Conservation (phyloP, 2,113 vertebrate genomes). For the Sapajus apella region DNA sequence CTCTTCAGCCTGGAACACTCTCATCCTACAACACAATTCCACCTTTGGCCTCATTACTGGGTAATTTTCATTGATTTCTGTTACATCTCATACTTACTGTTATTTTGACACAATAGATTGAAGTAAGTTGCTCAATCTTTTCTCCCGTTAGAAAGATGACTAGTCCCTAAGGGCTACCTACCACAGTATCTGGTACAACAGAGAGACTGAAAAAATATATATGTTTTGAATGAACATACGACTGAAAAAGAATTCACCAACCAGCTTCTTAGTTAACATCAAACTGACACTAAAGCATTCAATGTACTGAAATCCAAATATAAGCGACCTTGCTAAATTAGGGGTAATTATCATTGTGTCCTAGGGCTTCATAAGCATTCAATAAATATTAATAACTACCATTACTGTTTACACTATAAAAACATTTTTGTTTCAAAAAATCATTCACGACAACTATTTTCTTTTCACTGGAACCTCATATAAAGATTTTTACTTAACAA, state of each 20-base stretch:
- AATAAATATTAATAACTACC: not conserved
- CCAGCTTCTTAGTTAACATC: not conserved
- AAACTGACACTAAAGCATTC: not conserved
- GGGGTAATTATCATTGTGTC: not conserved
- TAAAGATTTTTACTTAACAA: not conserved
- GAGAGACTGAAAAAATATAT: not conserved
- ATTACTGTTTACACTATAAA: slow-evolving; percentile 22
- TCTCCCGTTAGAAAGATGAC: not conserved
- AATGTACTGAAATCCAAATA: not conserved
- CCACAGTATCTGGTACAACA: not conserved
- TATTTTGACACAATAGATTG: not conserved
- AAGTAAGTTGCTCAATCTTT: not conserved
- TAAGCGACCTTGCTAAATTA: not conserved
- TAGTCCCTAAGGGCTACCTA: not conserved
- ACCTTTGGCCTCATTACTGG: not conserved
- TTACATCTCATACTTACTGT: not conserved
- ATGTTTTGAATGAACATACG: not conserved
- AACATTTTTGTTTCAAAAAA: not conserved
- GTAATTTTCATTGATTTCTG: not conserved
- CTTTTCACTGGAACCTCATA: not conserved
- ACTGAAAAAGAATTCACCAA: not conserved
- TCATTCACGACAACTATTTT: not conserved
- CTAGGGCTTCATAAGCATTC: not conserved
- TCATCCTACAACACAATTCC: not conserved
- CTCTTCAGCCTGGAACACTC: not conserved